Conservation (phyloP, 2,797 vertebrate species). For the Lycodopsis pacificus region DNA sequence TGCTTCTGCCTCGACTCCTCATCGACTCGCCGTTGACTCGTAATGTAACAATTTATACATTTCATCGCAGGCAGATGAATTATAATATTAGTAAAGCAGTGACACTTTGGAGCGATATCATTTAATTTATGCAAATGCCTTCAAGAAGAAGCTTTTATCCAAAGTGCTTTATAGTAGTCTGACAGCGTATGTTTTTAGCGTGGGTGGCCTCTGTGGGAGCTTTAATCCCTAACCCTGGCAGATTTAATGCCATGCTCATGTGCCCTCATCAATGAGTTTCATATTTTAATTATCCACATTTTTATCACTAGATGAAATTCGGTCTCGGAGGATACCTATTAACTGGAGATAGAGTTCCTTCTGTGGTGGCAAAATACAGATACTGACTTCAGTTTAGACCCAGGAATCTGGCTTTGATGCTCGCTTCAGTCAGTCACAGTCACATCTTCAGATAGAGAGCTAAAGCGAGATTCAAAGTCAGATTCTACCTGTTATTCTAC, state of each 20-base stretch:
- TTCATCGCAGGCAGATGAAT: constrained; percentile 29
- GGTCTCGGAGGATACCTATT: background rate
- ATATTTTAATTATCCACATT: constrained; percentile 44
- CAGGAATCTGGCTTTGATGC: constrained; percentile 35
- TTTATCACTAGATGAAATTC: constrained; percentile 18
- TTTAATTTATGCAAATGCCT: constrained; percentile 61
- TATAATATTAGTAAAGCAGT: constrained; percentile 21
- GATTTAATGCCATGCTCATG: constrained; percentile 49
- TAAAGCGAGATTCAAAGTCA: constrained; percentile 23
- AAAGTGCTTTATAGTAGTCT: constrained; percentile 33
- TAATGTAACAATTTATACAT: constrained; percentile 3
- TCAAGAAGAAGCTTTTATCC: constrained; percentile 47
- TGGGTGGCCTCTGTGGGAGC: constrained; percentile 49
- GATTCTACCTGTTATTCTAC: constrained; percentile 36
- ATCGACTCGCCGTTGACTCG: constrained; percentile 1
- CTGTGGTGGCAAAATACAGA: constrained; percentile 2
- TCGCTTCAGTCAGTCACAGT: constrained; percentile 29
- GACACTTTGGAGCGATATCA: constrained; percentile 46
- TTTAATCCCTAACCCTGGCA: constrained; percentile 46
- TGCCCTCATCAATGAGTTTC: constrained; percentile 34
- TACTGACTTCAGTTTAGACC: constrained; percentile 12
- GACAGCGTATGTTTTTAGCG: constrained; percentile 35
- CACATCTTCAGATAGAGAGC: constrained; percentile 19
- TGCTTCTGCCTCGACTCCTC: constrained; percentile 3
- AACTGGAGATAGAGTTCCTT: constrained; percentile 14